Evolutionary conservation across 2,888 invertebrate species (phyloP).

Genomic region (Aplocera efformata): DNA sequence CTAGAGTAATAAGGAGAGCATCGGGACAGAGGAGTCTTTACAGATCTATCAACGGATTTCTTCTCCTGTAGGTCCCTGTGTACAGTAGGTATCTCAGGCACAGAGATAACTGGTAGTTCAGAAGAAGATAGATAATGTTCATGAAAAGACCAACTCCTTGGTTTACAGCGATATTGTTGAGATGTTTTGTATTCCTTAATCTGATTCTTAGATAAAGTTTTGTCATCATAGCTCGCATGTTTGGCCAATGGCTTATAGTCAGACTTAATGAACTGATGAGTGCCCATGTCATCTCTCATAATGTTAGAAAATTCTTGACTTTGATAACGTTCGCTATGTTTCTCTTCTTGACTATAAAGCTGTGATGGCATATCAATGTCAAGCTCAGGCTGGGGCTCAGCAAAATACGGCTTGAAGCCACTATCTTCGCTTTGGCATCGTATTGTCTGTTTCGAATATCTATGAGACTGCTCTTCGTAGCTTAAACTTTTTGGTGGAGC

Average conservation of each 20-base stretch:
- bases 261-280: conserved; percentile 65
- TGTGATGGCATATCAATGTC: conserved; percentile 79
- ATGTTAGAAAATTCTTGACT: conserved; percentile 82
- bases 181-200: conserved; percentile 82
- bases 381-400: conserved; percentile 73
- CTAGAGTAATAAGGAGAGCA: conserved; percentile 89
- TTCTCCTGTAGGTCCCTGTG: conserved; percentile 71
- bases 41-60: conserved; percentile 66
- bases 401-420: conserved; percentile 63
- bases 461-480: conserved; percentile 68
- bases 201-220: conserved; percentile 82
- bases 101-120: conserved; percentile 75
- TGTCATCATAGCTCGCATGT: conserved; percentile 84
- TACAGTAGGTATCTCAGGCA: conserved; percentile 74
- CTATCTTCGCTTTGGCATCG: conserved; percentile 83
- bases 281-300: conserved; percentile 57
- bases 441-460: conserved; percentile 72
- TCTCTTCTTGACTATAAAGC: conserved; percentile 82
- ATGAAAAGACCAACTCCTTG: conserved; percentile 83
- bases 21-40: conserved; percentile 81
- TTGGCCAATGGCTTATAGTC: conserved; percentile 82
- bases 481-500: conserved; percentile 73
- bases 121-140: conserved; percentile 81
- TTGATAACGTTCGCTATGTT: conserved; percentile 82
- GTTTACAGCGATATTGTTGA: conserved; percentile 77